Conservation (phyloP, 2,113 vertebrate genomes). For the Gymnorhina tibicen region DNA sequence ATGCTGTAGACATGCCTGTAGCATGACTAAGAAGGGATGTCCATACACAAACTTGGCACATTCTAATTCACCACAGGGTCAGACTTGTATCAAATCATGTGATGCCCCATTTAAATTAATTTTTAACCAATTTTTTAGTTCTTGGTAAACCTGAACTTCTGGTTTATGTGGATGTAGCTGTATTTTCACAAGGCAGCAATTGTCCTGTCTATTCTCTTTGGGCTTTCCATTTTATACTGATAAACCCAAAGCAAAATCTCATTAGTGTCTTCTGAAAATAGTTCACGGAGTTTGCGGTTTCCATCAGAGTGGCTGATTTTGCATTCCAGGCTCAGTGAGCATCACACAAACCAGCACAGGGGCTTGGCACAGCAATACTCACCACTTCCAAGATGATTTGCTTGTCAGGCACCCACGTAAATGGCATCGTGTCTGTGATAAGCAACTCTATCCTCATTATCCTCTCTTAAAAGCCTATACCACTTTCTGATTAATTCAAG, state of each 20-base stretch:
- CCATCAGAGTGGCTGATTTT: not conserved
- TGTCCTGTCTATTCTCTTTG: not conserved
- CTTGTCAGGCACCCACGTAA: not conserved
- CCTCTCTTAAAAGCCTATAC: not conserved
- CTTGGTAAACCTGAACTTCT: not conserved
- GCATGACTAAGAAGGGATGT: not conserved
- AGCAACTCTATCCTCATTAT: slow-evolving; percentile 8
- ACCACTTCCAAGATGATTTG: not conserved
- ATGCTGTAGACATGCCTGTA: not conserved
- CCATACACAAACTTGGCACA: not conserved
- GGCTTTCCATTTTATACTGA: not conserved
- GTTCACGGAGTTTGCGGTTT: not conserved
- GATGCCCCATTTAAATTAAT: not conserved
- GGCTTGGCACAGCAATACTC: not conserved
- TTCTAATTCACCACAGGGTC: not conserved
- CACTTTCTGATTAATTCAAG: slow-evolving; percentile 6
- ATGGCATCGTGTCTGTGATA: not conserved
- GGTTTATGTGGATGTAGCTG: not conserved
- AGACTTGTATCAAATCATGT: not conserved
- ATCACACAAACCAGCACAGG: not conserved
- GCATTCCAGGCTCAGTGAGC: not conserved
- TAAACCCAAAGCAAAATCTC: not conserved
- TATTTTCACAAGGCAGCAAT: not conserved
- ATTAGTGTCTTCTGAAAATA: not conserved
- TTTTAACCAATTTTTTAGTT: not conserved